phyloP scores from a whole-genome alignment of 2,797 vertebrate genomes.

The Pseudochromis fuscus region DNA sequence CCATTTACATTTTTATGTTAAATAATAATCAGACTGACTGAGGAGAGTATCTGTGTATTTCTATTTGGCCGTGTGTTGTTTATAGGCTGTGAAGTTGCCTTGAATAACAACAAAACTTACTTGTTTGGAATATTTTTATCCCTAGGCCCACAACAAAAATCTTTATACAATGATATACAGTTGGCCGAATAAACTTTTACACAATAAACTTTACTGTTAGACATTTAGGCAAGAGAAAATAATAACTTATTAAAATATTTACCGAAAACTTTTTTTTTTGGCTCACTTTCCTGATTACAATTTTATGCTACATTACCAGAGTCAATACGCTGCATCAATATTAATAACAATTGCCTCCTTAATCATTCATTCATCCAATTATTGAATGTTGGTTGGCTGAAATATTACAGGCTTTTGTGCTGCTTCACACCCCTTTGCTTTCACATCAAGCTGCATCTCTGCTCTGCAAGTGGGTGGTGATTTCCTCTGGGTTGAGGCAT shows the following conservation, averaged over 20 bases:
- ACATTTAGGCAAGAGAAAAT: not conserved
- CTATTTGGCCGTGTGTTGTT: too few relatives aligned
- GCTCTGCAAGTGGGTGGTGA: too few relatives aligned
- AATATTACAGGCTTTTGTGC: conserved; percentile 5
- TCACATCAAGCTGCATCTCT: too few relatives aligned
- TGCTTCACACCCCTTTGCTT: conserved; percentile 24
- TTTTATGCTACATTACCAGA: conserved; percentile 47
- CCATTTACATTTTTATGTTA: too few relatives aligned
- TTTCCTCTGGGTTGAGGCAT: too few relatives aligned
- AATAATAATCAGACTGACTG: too few relatives aligned
- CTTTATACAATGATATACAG: not conserved
- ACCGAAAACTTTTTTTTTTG: not conserved
- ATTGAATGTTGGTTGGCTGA: conserved; percentile 26
- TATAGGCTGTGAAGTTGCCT: not conserved
- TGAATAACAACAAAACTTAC: not conserved
- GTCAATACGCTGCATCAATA: conserved; percentile 34
- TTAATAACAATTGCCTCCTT: conserved; percentile 37
- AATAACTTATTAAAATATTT: conserved; percentile 12
- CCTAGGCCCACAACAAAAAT: not conserved
- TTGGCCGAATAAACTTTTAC: not conserved
- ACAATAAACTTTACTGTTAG: not conserved
- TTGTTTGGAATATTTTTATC: not conserved
- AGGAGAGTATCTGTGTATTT: too few relatives aligned
- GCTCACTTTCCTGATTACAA: conserved; percentile 24
- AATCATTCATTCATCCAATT: conserved; percentile 45